Conservation (phyloP, 2,888 invertebrate genomes). For the Epinotia demarniana region DNA sequence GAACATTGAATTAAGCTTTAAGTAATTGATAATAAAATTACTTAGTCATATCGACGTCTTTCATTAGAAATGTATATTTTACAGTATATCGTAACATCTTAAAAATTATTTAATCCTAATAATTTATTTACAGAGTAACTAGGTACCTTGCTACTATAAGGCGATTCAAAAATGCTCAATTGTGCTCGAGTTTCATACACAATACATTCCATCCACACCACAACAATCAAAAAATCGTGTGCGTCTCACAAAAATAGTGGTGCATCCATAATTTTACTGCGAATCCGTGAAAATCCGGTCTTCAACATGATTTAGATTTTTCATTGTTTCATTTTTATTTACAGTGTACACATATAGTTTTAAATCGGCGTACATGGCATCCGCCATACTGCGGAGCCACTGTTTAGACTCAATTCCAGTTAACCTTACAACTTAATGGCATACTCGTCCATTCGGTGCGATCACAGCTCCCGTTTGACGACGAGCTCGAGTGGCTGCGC, state of each 20-base stretch:
- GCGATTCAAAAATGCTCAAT: conserved; percentile 53
- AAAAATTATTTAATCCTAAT: conserved; percentile 51
- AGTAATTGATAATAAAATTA: conserved; percentile 51
- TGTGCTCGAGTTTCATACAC: conserved; percentile 50
- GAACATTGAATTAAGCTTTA: conserved; percentile 50
- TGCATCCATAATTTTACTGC: neutral
- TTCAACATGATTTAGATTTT: neutral
- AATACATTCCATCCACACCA: conserved; percentile 25
- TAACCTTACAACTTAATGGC: conserved; percentile 10
- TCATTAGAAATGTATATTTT: conserved; percentile 52
- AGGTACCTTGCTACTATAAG: conserved; percentile 56
- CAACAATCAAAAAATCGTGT: conserved; percentile 28
- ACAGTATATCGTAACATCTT: conserved; percentile 50
- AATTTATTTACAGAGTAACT: conserved; percentile 55
- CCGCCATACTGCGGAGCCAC: neutral
- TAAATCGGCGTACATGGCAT: neutral
- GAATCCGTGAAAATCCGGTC: neutral
- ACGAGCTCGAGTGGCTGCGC: conserved; percentile 78
- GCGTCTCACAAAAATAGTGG: conserved; percentile 25
- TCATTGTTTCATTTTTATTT: conserved; percentile 17
- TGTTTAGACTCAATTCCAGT: conserved; percentile 21
- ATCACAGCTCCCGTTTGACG: conserved; percentile 79
- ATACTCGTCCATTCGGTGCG: conserved; percentile 30
- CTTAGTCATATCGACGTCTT: conserved; percentile 46
- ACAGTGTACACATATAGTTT: conserved; percentile 12